These are phyloP conservation scores for Scaptodrosophila latifasciaeformis DNA, from an alignment of 2,888 invertebrate species.

Conservation along the genomic window DNA sequence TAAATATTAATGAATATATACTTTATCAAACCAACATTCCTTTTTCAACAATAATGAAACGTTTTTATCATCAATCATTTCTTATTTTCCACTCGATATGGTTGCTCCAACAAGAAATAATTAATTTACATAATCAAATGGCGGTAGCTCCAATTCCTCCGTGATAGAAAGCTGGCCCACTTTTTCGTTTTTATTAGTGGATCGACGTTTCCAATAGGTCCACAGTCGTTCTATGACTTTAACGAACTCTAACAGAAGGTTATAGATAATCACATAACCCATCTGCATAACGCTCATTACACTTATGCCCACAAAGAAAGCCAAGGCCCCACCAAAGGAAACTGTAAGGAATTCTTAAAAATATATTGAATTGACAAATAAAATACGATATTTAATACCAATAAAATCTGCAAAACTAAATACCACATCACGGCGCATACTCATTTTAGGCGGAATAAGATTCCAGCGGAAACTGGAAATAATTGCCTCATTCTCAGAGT, in stretches of 20 bases:
- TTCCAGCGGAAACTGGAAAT: constrained; percentile 77
- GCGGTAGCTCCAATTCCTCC: constrained; percentile 32
- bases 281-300: constrained; percentile 74
- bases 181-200: too few species aligned
- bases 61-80: too few species aligned
- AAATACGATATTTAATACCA: constrained; percentile 74
- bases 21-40: too few species aligned
- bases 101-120: too few species aligned
- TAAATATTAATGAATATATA: too few species aligned
- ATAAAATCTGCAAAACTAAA: constrained; percentile 79
- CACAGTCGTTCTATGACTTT: background rate
- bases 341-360: too few species aligned
- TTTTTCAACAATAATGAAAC: too few species aligned
- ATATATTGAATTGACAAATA: background rate
- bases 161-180: constrained; percentile 45
- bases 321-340: constrained; percentile 76
- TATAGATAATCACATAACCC: constrained; percentile 41
- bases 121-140: constrained; percentile 50
- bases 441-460: constrained; percentile 76
- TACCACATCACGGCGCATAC: constrained; percentile 77
- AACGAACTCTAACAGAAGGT: constrained; percentile 32
- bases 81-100: too few species aligned
- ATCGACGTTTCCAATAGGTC: background rate
- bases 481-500: constrained; percentile 43
- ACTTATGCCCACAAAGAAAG: constrained; percentile 77